A percentile compares a stretch with the other conserved stretches of the same genome.
These are phyloP conservation scores for Pseudolycoriella hygida DNA, from an alignment of 2,888 invertebrate species.

Conservation along the genomic window DNA sequence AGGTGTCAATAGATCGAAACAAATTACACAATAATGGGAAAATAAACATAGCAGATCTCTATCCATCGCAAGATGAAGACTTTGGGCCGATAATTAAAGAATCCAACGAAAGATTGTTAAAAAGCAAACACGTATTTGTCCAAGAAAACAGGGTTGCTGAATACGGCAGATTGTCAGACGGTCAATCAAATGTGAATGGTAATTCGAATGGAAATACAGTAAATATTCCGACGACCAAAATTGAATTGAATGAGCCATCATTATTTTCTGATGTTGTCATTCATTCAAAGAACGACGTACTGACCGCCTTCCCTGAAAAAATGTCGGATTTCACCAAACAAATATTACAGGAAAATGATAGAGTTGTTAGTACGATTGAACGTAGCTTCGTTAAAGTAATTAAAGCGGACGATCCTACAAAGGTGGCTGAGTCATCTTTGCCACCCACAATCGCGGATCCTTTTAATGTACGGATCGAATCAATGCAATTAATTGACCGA, in stretches of 20 bases:
- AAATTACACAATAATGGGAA: constrained; percentile 14
- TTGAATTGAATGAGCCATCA: constrained; percentile 10
- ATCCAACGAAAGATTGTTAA: constrained; percentile 19
- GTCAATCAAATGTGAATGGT: constrained; percentile 9
- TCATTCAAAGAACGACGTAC: neutral
- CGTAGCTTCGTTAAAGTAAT: constrained; percentile 18
- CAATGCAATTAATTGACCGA: constrained; percentile 17
- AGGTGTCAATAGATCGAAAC: constrained; percentile 1
- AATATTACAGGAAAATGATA: constrained; percentile 25
- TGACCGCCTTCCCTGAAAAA: neutral
- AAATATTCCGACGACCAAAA: constrained; percentile 12
- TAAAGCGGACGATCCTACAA: neutral
- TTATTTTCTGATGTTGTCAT: neutral
- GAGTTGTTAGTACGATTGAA: constrained; percentile 22
- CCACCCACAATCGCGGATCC: neutral
- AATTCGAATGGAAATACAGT: constrained; percentile 2
- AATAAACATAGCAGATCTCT: constrained; percentile 24
- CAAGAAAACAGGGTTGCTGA: neutral
- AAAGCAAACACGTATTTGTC: constrained; percentile 11
- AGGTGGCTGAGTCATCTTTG: neutral
- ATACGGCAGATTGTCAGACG: constrained; percentile 7
- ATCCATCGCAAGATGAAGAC: constrained; percentile 24
- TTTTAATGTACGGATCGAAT: constrained; percentile 2
- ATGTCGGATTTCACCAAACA: constrained; percentile 20
- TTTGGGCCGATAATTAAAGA: constrained; percentile 21